A percentile compares a stretch with the other conserved stretches of the same genome.
Evolutionary conservation across 2,888 invertebrate genomes (phyloP).

Genomic region (Hirtodrosophila confusa): DNA sequence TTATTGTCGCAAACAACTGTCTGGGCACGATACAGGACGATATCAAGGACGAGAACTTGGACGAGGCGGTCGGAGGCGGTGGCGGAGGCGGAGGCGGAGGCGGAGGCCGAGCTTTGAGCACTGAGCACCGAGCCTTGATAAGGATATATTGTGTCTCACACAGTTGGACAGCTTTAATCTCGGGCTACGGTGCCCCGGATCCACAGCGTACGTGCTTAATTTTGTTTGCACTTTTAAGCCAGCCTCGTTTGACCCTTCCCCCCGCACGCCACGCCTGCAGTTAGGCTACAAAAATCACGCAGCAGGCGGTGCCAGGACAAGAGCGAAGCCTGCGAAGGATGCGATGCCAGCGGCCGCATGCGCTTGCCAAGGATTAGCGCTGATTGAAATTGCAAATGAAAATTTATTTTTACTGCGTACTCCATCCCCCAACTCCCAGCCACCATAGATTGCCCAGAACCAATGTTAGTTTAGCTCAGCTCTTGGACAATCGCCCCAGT

Average conservation of each 20-base stretch:
- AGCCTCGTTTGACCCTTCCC: conserved; percentile 38
- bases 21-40: conserved; percentile 28
- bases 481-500: conserved; percentile 17
- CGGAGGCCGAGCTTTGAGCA: neutral
- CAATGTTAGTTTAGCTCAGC: conserved; percentile 74
- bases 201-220: conserved; percentile 75
- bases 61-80: neutral
- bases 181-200: conserved; percentile 58
- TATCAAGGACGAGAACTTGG: neutral
- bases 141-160: conserved; percentile 81
- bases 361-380: conserved; percentile 82
- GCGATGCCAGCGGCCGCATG: conserved; percentile 64
- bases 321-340: conserved; percentile 29
- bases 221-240: conserved; percentile 80
- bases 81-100: neutral
- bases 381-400: conserved; percentile 84
- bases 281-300: conserved; percentile 80
- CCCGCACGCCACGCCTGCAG: conserved; percentile 57
- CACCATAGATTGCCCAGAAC: conserved; percentile 5
- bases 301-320: conserved; percentile 42
- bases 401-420: conserved; percentile 81
- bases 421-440: conserved; percentile 2
- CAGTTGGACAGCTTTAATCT: conserved; percentile 81
- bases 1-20: conserved; percentile 75
- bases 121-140: conserved; percentile 60